A percentile compares a stretch with the other conserved stretches of the same genome.
These are phyloP conservation scores for Temnothorax rugatulus DNA, from an alignment of 2,888 invertebrate genomes.

Conservation along the genomic window DNA sequence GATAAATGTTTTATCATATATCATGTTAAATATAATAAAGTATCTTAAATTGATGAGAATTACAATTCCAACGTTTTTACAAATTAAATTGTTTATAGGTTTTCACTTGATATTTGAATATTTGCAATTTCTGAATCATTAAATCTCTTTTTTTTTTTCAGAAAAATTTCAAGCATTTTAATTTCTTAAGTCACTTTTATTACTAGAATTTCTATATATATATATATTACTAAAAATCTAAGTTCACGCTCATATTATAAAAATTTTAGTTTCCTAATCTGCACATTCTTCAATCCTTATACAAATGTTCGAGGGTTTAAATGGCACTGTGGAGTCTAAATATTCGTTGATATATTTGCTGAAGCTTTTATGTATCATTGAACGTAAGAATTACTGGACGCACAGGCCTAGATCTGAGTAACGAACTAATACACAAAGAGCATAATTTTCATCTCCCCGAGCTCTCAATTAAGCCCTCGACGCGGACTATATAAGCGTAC, in stretches of 20 bases:
- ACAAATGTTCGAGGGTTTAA: background rate
- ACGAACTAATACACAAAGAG: conserved; percentile 41
- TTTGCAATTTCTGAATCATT: background rate
- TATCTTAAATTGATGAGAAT: background rate
- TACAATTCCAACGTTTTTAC: background rate
- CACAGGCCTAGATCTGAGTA: background rate
- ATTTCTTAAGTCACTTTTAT: background rate
- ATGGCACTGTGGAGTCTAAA: background rate
- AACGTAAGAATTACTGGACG: background rate
- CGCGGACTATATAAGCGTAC: conserved; percentile 28
- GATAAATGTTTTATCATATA: conserved; percentile 15
- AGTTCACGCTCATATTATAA: background rate
- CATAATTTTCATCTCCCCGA: conserved; percentile 38
- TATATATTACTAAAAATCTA: background rate
- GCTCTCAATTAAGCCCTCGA: conserved; percentile 42
- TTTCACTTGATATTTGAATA: background rate
- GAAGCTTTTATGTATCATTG: background rate
- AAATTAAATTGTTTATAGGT: background rate
- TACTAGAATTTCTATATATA: background rate
- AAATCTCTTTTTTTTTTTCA: background rate
- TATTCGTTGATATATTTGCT: conserved; percentile 11
- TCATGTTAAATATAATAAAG: background rate
- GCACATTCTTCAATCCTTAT: background rate
- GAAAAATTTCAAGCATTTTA: background rate
- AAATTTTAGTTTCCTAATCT: background rate